Percentiles rank a stretch among this genome's conserved stretches.
These are phyloP conservation scores for Geopemphigus sp. DNA, from an alignment of 1,140 invertebrate species.

Conservation along the genomic window DNA sequence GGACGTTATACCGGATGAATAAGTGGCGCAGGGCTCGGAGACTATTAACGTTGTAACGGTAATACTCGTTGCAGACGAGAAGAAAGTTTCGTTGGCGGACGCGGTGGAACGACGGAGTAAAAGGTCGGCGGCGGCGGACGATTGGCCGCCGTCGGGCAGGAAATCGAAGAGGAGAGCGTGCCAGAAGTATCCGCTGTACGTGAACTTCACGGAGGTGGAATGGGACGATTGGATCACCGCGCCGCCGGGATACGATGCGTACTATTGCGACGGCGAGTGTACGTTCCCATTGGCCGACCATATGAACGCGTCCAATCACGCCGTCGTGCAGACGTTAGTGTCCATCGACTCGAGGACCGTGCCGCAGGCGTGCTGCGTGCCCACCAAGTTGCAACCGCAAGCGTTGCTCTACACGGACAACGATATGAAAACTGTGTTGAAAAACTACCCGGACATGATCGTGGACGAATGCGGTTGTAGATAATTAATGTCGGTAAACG, in stretches of 20 bases:
- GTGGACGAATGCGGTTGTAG: conserved; percentile 86
- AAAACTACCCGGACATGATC: conserved; percentile 96
- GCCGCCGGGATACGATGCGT: conserved; percentile 91
- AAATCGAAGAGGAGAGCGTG: conserved; percentile 61
- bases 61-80: background rate
- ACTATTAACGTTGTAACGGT: too few relatives aligned
- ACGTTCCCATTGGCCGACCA: conserved; percentile 88
- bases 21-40: too few relatives aligned
- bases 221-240: conserved; percentile 99
- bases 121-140: conserved; percentile 54
- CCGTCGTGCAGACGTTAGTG: conserved; percentile 94
- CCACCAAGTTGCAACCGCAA: conserved; percentile 80
- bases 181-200: conserved; percentile 80
- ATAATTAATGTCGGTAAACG: conserved; percentile 51
- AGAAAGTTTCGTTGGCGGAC: conserved; percentile 49
- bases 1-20: too few relatives aligned
- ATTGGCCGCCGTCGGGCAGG: conserved; percentile 53
- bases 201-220: conserved; percentile 94
- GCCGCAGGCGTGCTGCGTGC: conserved; percentile 90
- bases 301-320: conserved; percentile 96
- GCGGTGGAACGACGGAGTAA: conserved; percentile 45
- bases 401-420: conserved; percentile 93
- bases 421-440: conserved; percentile 87
- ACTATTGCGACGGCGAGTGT: conserved; percentile 92
- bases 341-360: conserved; percentile 82